Evolutionary conservation across 2,113 vertebrate species (phyloP), one percentile per base, ranked within the genome.

Genomic region (Ardeotis arabs): DNA sequence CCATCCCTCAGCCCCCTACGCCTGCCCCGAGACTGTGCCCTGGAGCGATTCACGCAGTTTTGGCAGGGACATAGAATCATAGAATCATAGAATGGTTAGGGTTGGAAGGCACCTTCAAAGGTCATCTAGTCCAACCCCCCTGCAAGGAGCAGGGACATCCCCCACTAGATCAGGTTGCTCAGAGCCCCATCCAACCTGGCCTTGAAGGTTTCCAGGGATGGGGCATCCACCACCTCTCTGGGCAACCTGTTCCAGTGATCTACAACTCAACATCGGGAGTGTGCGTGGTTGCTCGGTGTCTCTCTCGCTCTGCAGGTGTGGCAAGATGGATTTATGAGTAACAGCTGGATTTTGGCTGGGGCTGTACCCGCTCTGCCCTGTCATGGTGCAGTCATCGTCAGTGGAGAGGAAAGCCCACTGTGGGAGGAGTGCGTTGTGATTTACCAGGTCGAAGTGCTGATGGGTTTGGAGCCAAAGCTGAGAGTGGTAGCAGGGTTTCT

Each of bases 301-400:
- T 64, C 82, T 9, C 22, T 59, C 4, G 6, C 14, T 35, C 27
- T 67, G 25, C 49, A n/a, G 37, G 10, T 39, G 10, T 0, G 2
- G 23, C 1, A 9, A 27, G 35, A 13, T 29, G 25, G 24, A 52
- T 75, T 91, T 47, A 50, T 35, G 56, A 81, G 60, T 28, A 31
- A 3, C 27, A 9, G 15, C 15, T 35, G 35, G 53, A 9, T 44
- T 87, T 81, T 64, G 58, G n/a, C 20, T 22, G 23, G 31, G 56
- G 29, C 31, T 60, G 29, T 22, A 5, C 29, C 63, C 1, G 0
- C 28, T 27, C 39, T 83, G 55, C 22, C 58, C 63, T 76, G n/a
- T 49, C 4, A 0, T 6, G 21, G 79, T 47, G 33, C 35, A 20
- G 37, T 18, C 27, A 17, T 4, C 0, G 0, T 20, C 56, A 62